These are phyloP conservation scores for Coturnix japonica DNA, from an alignment of 2,113 vertebrate species.

Conservation along the genomic window DNA sequence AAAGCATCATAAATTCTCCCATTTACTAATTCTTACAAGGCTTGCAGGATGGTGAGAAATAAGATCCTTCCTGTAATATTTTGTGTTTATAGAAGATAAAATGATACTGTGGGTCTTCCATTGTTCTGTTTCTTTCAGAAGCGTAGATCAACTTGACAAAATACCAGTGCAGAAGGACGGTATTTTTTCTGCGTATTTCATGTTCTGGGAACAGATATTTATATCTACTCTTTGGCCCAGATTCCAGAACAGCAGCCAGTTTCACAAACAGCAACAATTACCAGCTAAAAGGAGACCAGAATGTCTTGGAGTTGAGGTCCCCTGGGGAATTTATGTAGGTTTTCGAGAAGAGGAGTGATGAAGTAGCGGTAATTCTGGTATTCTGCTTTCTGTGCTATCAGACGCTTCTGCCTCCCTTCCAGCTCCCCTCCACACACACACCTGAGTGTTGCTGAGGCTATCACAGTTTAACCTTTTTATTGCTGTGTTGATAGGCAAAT, in stretches of 20 bases:
- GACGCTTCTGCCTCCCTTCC: not conserved
- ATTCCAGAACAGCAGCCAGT: constrained; percentile 50
- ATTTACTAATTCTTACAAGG: accelerated
- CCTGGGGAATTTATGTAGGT: not conserved
- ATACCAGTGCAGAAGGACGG: not conserved
- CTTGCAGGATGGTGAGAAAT: not conserved
- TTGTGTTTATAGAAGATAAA: not conserved
- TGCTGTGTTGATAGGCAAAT: not conserved
- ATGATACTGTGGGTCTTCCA: not conserved
- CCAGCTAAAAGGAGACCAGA: constrained; percentile 12
- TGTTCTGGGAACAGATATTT: constrained; percentile 59
- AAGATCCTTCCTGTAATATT: not conserved
- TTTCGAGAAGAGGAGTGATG: not conserved
- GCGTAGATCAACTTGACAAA: not conserved
- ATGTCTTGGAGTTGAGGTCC: not conserved
- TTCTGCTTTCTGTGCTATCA: not conserved
- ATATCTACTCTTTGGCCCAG: constrained; percentile 50
- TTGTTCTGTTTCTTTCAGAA: not conserved
- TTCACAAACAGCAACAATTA: constrained; percentile 44
- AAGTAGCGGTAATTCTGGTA: not conserved
- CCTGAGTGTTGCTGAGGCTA: not conserved
- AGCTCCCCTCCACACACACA: not conserved
- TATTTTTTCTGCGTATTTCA: constrained; percentile 60
- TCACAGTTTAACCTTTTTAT: not conserved
- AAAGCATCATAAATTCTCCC: not conserved